Evolutionary conservation across 1,140 invertebrate genomes (phyloP).

Genomic region (Macrosteles quadrilineatus): DNA sequence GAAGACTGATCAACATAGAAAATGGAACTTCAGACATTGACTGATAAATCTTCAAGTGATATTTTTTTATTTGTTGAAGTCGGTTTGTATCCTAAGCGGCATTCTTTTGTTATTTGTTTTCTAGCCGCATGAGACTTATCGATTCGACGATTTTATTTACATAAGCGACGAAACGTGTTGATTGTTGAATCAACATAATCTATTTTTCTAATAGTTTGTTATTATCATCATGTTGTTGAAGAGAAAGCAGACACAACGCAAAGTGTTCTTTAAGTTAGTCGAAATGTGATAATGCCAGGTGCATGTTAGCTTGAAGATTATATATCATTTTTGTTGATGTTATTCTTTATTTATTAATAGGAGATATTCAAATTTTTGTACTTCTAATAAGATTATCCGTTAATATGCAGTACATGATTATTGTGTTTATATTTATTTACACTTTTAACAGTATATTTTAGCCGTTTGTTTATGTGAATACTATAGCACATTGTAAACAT

Average conservation of each 20-base stretch:
- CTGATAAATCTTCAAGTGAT: constrained; percentile 27
- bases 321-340: constrained; percentile 27
- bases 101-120: constrained; percentile 27
- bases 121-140: constrained; percentile 12
- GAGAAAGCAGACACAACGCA: constrained; percentile 19
- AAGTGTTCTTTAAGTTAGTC: constrained; percentile 28
- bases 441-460: neutral
- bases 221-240: constrained; percentile 12
- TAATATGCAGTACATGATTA: neutral
- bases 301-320: constrained; percentile 32
- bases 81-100: constrained; percentile 17
- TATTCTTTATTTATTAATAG: constrained; percentile 28
- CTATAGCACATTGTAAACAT: neutral
- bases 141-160: constrained; percentile 20
- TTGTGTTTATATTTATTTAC: neutral
- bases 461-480: neutral
- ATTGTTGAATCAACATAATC: constrained; percentile 22
- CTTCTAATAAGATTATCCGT: neutral
- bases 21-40: constrained; percentile 3
- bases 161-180: constrained; percentile 23
- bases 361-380: constrained; percentile 6
- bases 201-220: constrained; percentile 32
- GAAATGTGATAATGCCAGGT: constrained; percentile 31
- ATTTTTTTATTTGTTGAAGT: constrained; percentile 30
- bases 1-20: constrained; percentile 26